phyloP scores from a whole-genome alignment of 2,888 invertebrate genomes.

The Watsonalla cultraria region DNA sequence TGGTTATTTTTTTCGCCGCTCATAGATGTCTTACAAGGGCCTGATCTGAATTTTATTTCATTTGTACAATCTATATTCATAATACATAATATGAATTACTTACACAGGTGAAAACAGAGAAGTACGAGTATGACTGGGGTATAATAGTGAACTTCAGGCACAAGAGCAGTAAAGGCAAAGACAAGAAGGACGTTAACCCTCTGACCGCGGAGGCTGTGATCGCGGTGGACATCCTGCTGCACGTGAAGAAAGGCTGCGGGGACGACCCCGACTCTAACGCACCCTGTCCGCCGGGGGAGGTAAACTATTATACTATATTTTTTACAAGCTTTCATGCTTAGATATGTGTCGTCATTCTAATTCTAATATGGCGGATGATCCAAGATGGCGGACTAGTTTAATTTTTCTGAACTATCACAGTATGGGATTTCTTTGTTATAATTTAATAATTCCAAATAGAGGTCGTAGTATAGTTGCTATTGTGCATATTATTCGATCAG shows the following conservation, averaged over 20 bases:
- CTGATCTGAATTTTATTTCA: no score
- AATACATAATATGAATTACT: neutral
- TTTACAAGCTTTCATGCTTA: no score
- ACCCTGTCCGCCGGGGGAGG: constrained; percentile 84
- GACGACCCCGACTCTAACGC: constrained; percentile 80
- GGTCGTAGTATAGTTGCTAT: no score
- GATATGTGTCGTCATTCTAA: no score
- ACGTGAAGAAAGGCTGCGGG: constrained; percentile 83
- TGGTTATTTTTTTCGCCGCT: no score
- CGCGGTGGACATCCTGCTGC: constrained; percentile 89
- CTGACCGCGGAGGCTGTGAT: constrained; percentile 80
- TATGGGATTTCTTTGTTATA: constrained; percentile 1
- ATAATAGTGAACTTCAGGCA: constrained; percentile 95
- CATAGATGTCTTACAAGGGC: no score
- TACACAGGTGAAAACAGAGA: constrained; percentile 86
- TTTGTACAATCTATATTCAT: no score
- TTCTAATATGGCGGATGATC: no score
- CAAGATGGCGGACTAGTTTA: neutral
- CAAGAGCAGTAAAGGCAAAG: constrained; percentile 72
- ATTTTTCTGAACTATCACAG: neutral
- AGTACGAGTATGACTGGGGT: constrained; percentile 97
- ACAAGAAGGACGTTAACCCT: constrained; percentile 71
- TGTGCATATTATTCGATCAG: no score
- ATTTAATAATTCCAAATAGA: no score
- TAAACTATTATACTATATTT: constrained; percentile 25